These are phyloP conservation scores for Microctenopoma stevenorrisi DNA, from an alignment of 2,797 vertebrate species.

Conservation along the genomic window DNA sequence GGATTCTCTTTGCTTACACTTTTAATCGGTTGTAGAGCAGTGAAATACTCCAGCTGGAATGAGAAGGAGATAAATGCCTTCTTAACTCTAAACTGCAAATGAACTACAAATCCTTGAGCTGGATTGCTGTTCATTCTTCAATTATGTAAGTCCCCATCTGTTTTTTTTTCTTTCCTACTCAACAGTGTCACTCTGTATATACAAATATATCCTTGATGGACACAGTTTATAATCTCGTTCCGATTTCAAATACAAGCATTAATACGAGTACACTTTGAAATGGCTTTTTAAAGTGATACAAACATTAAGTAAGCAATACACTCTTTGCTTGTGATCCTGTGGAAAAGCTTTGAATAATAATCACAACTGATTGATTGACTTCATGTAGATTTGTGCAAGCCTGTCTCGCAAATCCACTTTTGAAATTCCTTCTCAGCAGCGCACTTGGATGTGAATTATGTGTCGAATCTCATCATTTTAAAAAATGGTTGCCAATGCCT, in stretches of 20 bases:
- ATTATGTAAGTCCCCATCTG: constrained; percentile 72
- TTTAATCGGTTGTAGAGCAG: constrained; percentile 75
- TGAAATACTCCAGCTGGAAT: constrained; percentile 78
- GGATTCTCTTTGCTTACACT: constrained; percentile 78
- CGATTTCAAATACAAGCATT: constrained; percentile 49
- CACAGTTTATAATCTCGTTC: constrained; percentile 60
- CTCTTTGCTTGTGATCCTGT: constrained; percentile 42
- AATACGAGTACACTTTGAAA: constrained; percentile 42
- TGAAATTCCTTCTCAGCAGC: constrained; percentile 66
- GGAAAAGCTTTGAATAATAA: constrained; percentile 58
- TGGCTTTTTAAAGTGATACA: constrained; percentile 24
- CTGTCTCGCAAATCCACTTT: constrained; percentile 67
- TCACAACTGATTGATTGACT: constrained; percentile 60
- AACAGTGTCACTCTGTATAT: constrained; percentile 58
- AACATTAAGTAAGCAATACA: constrained; percentile 39
- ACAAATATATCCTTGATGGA: constrained; percentile 59
- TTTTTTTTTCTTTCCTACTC: constrained; percentile 38
- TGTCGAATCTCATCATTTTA: constrained; percentile 69
- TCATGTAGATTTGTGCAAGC: constrained; percentile 54
- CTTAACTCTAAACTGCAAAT: constrained; percentile 78
- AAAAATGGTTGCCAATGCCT: constrained; percentile 66
- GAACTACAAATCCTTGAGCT: constrained; percentile 78
- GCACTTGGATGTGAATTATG: constrained; percentile 65
- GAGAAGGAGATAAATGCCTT: constrained; percentile 81
- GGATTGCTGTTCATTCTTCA: constrained; percentile 77